Base-by-base conservation (phyloP, 2,888 invertebrate genomes). In the Parnassius smintheus region DNA sequence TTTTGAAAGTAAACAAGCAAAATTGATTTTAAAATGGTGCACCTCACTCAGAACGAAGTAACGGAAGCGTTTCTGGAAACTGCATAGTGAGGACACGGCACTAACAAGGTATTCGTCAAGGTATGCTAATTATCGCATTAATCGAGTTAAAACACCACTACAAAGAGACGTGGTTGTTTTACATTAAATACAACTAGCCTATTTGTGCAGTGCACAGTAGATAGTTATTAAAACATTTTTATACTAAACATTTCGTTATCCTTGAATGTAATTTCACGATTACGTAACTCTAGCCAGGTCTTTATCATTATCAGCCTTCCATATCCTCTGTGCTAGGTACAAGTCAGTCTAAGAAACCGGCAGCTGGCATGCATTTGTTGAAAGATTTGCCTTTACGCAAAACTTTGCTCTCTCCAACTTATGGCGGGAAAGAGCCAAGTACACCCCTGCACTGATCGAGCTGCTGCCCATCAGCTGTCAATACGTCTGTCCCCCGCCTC, bases 91-190 rank as follows among this genome's bases (percentile, higher is more conserved):
- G 64, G 68, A 65, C 56, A 63, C 61, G 59, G 52, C 61, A 66
- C 66, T 71, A 75, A 78, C 72, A 74, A 69, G 72, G 72, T 69
- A 70, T 49, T 49, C 68, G 68, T 68, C 72, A 68, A 69, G 70
- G 65, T 72, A 65, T 64, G 66, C 67, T 74, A 76, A 78, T 78
- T 80, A 76, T 70, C 65, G 65, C 59, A 68, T 66, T 68, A 69
- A 82, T 79, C 71, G 68, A 77, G 76, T 82, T 77, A 78, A 66
- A 66, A 65, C 52, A 60, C 64, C 65, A 65, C 68, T 64, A 61
- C 64, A 62, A 65, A 61, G 64, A 59, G 64, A 67, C 48, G 64
- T 56, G 54, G 69, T 66, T 68, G 63, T 61, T 60, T 64, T 50
- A 56, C 60, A 61, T 69, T 64, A 59, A 25, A 25, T 25, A 25